Conservation (phyloP, 2,888 invertebrate species). For the Fragum whitleyi region DNA sequence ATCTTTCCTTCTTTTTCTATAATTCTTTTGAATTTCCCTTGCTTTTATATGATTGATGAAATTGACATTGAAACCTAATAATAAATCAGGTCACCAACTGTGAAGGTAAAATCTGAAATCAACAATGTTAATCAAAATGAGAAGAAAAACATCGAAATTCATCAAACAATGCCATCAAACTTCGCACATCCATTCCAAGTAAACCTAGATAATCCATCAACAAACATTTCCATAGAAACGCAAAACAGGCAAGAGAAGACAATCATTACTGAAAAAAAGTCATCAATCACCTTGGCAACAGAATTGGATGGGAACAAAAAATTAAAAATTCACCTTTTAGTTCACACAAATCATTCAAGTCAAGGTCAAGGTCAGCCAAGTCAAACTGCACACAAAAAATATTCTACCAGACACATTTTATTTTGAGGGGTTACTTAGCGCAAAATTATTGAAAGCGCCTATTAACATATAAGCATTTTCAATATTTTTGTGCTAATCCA, state of each 20-base stretch:
- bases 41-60: too few species aligned
- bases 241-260: slow-evolving; percentile 27
- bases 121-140: slow-evolving; percentile 5
- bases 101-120: slow-evolving; percentile 15
- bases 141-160: slow-evolving; percentile 9
- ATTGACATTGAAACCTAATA: slow-evolving; percentile 3
- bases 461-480: too few species aligned
- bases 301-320: slow-evolving; percentile 24
- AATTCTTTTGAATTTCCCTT: too few species aligned
- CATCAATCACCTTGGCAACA: slow-evolving; percentile 24
- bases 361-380: slow-evolving; percentile 12
- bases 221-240: slow-evolving; percentile 15
- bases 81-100: slow-evolving; percentile 24
- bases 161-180: slow-evolving; percentile 22
- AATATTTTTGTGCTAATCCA: too few species aligned
- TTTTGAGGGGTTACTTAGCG: neutral
- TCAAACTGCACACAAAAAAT: slow-evolving; percentile 31
- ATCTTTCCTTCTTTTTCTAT: too few species aligned
- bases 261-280: neutral
- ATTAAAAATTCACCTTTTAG: neutral
- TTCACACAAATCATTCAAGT: slow-evolving; percentile 18
- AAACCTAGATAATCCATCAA: slow-evolving; percentile 6
- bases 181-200: slow-evolving; percentile 23
- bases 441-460: neutral
- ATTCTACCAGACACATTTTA: slow-evolving; percentile 23